Base-by-base conservation (phyloP, 2,113 vertebrate species). In the Struthidea cinerea region DNA sequence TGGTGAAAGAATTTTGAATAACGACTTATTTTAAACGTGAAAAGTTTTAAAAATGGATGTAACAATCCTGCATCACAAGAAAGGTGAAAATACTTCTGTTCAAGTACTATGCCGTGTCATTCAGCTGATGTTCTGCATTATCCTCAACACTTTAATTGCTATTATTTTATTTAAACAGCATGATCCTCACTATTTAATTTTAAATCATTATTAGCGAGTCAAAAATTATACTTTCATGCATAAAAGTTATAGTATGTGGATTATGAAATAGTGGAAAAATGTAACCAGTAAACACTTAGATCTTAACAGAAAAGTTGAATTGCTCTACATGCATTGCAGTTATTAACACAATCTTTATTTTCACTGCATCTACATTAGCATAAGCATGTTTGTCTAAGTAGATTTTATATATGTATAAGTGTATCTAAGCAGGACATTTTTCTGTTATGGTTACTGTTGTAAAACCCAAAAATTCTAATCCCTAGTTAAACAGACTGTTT, bases 41-140 rank as follows among this genome's bases (percentile, higher is more conserved):
- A 5, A 5, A 17, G 5, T 50, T 37, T 75, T 23, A 6, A 37
- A 82, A 71, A 47, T 20, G 2, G 3, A 2, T 53, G 16, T 30
- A 47, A 47, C 7, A 68, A 21, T 68, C 70, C 28, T 75, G 15
- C 13, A 35, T 50, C 21, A 55, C 22, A 57, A 87, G 44, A 44
- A 15, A 50, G 19, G 7, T 46, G 11, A 57, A 37, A 39, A 42
- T 26, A 21, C 1, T 35, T 79, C 18, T 26, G 16, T 32, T 82
- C 13, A 39, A 64, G 26, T 49, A 26, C 2, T 28, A 27, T 18
- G 16, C 4, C 0, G 0, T 35, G 6, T 30, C 15, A 47, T 59
- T 57, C 9, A 79, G 32, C 23, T 61, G 23, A 30, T 75, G 16
- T 35, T 91, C 82, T 56, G 27, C 35, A 30, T 16, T 47, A 17